Base-by-base conservation (phyloP, 2,797 vertebrate species). In the Pteropus rufus region DNA sequence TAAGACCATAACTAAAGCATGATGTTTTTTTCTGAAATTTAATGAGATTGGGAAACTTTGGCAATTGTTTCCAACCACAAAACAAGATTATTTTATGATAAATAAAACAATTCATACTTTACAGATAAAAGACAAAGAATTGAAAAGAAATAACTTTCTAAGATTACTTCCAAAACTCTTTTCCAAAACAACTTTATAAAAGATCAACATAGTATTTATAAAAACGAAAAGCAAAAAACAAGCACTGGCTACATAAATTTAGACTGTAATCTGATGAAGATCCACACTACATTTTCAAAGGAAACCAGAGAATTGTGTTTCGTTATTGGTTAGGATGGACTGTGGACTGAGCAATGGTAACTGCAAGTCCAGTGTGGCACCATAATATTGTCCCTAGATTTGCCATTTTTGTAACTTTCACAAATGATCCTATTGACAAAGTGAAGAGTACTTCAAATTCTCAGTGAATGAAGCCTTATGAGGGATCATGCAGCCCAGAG, bases 141-240 rank as follows among this genome's bases (percentile, higher is more conserved):
- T 19, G 49, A 39, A 83, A 64, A 76, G 69, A 49, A 91, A 62
- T n/a, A 65, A 58, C 10, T 76, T 94, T 70, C 9, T 26, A 56
- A 49, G 44, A 92, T 58, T 26, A 82, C n/a, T 72, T 81, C 39
- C 23, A 79, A 83, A 44, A 12, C 39, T 67, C 29, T 93, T 94
- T 70, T 82, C 46, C 34, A 34, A 34, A 34, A 84, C 84, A 82
- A 60, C 36, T 75, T 95, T 96, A 10, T 93, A 76, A 86, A 91
- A 95, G 49, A 52, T 96, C 62, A 92, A 34, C 31, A n/a, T 34
- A 11, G 1, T 91, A 34, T 96, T 94, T 75, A 79, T 41, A 5
- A 73, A 73, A 80, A 62, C 5, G 14, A 26, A 62, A 77, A 24
- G 26, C n/a, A 60, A 82, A 58, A 84, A 69, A 70, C 9, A 80